phyloP scores from a whole-genome alignment of 1,140 invertebrate species.

The Hyposmocoma kahamanoa region DNA sequence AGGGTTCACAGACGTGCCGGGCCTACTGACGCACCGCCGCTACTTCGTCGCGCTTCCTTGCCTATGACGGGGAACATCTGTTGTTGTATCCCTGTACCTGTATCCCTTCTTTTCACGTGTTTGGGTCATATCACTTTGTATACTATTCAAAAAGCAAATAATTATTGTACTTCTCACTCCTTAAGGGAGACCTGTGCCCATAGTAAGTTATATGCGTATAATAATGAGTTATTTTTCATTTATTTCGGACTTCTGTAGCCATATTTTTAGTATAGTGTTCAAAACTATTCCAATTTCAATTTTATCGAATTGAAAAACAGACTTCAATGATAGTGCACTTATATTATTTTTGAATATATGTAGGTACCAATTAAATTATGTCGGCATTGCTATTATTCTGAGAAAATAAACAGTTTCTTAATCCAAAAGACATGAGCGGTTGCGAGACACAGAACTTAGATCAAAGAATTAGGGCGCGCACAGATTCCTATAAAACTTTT shows the following conservation, averaged over 20 bases:
- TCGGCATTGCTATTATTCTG: background rate
- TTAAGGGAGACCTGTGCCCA: background rate
- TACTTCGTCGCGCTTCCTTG: background rate
- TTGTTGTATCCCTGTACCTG: no score
- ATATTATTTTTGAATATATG: background rate
- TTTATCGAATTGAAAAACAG: background rate
- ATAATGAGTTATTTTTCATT: no score
- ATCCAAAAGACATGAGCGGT: background rate
- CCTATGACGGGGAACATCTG: background rate
- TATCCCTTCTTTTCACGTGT: no score
- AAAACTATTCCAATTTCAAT: no score
- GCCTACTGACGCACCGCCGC: constrained; percentile 40
- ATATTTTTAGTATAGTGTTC: no score
- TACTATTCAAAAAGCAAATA: background rate
- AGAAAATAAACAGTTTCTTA: background rate
- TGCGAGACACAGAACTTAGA: constrained; percentile 10
- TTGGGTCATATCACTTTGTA: no score
- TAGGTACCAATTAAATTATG: background rate
- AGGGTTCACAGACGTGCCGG: constrained; percentile 48
- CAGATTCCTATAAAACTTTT: constrained; percentile 43
- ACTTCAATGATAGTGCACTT: background rate
- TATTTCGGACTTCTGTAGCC: no score
- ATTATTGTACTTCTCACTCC: background rate
- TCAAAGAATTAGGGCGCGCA: constrained; percentile 46
- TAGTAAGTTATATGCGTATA: background rate